A percentile compares a stretch with the other conserved stretches of the same genome.
These are phyloP conservation scores for Nicator chloris DNA, from an alignment of 2,113 vertebrate species.

Conservation along the genomic window DNA sequence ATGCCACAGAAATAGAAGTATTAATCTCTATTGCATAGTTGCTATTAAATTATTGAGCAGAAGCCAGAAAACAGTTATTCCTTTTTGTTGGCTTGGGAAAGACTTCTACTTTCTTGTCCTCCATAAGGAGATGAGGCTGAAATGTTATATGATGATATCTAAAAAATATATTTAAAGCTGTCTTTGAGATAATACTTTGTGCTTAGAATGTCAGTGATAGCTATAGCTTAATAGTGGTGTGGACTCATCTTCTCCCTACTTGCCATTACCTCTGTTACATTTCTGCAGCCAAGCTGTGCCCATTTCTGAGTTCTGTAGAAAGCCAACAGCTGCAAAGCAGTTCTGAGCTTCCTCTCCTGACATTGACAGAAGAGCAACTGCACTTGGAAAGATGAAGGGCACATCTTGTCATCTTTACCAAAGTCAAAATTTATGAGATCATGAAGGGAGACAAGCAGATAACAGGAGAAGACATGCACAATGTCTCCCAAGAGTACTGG, in stretches of 20 bases:
- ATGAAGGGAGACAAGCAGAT: not conserved
- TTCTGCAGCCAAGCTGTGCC: not conserved
- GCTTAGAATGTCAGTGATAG: not conserved
- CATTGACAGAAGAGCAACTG: not conserved
- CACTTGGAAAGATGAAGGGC: not conserved
- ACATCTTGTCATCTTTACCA: not conserved
- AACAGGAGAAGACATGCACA: not conserved
- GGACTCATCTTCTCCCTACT: not conserved
- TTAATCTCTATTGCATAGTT: not conserved
- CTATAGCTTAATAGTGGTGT: not conserved
- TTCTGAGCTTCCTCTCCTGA: not conserved
- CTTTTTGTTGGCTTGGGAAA: not conserved
- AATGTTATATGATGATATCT: not conserved
- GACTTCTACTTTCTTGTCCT: not conserved
- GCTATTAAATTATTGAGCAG: not conserved
- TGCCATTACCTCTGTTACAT: not conserved
- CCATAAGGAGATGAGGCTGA: not conserved
- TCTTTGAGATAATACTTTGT: not conserved
- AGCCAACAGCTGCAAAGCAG: not conserved
- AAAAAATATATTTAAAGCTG: not conserved
- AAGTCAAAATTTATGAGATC: not conserved
- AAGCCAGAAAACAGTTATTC: not conserved
- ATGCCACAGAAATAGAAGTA: not conserved
- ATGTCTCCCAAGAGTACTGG: not conserved
- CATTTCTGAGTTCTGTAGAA: not conserved